Percentiles rank a stretch among this genome's conserved stretches.
Conservation (phyloP, 2,888 invertebrate genomes). For the Gymnocheta viridis region DNA sequence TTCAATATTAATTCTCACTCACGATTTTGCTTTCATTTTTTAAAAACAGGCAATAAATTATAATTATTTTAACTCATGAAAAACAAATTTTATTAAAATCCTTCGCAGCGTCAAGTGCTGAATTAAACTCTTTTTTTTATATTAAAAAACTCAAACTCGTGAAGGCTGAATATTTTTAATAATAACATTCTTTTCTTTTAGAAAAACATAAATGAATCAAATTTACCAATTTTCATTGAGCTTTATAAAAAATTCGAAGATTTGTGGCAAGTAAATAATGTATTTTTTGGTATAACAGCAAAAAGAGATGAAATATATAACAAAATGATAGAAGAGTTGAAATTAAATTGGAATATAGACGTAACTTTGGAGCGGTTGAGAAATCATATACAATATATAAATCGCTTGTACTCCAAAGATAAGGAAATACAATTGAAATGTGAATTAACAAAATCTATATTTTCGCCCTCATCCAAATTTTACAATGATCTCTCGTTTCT, state of each 20-base stretch:
- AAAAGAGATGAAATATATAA: constrained; percentile 57
- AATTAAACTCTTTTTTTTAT: no score
- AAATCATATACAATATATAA: constrained; percentile 71
- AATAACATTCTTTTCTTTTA: constrained; percentile 27
- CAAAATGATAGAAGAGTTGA: constrained; percentile 48
- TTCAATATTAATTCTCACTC: no score
- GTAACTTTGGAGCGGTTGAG: constrained; percentile 37
- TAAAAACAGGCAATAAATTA: no score
- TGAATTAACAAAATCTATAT: constrained; percentile 37
- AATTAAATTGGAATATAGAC: constrained; percentile 49
- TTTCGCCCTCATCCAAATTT: constrained; percentile 41
- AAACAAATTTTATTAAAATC: no score
- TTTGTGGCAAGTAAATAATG: constrained; percentile 61
- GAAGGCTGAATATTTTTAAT: background rate
- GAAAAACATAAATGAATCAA: constrained; percentile 55
- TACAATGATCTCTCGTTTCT: constrained; percentile 55
- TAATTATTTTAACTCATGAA: no score
- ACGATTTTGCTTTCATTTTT: no score
- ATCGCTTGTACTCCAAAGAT: constrained; percentile 52
- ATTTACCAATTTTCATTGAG: constrained; percentile 55
- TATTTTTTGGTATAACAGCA: constrained; percentile 54
- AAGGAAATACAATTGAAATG: constrained; percentile 55
- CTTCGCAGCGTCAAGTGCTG: no score
- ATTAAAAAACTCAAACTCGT: background rate
- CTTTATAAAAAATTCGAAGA: constrained; percentile 58